These are phyloP conservation scores for Himalopsyche phryganea DNA, from an alignment of 1,140 invertebrate genomes.

Conservation along the genomic window DNA sequence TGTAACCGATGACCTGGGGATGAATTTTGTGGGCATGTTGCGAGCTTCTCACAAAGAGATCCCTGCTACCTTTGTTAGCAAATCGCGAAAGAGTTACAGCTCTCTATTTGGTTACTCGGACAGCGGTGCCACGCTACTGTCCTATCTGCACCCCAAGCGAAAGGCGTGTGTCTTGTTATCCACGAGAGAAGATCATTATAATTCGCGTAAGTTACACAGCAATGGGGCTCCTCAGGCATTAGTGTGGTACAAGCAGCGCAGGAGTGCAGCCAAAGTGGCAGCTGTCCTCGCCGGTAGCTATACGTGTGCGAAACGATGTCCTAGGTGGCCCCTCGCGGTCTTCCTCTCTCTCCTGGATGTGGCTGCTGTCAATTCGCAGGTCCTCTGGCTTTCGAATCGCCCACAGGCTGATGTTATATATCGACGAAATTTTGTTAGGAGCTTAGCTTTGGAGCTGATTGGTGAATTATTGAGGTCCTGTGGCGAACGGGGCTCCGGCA, in stretches of 20 bases:
- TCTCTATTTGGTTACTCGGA: constrained; percentile 43
- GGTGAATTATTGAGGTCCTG: constrained; percentile 33
- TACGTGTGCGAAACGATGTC: constrained; percentile 46
- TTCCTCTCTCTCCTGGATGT: constrained; percentile 54
- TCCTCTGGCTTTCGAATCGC: constrained; percentile 44
- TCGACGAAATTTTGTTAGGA: constrained; percentile 44
- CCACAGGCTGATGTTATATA: constrained; percentile 35
- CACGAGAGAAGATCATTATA: constrained; percentile 21
- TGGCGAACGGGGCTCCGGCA: constrained; percentile 4
- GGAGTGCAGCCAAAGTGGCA: constrained; percentile 15
- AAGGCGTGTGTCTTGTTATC: constrained; percentile 26
- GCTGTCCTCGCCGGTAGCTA: constrained; percentile 35
- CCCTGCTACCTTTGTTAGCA: constrained; percentile 41
- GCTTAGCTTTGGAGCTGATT: constrained; percentile 44
- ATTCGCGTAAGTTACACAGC: constrained; percentile 11
- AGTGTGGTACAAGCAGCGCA: constrained; percentile 29
- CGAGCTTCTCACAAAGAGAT: constrained; percentile 40
- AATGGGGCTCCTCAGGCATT: constrained; percentile 21
- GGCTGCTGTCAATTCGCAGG: constrained; percentile 51
- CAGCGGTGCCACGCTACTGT: constrained; percentile 34
- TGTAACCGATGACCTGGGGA: constrained; percentile 40
- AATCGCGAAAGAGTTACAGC: constrained; percentile 38
- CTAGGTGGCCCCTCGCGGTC: constrained; percentile 52
- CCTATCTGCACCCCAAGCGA: constrained; percentile 22
- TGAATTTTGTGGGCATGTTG: constrained; percentile 41